Conservation (phyloP, 2,113 vertebrate genomes). For the Oncorhynchus kisutch region DNA sequence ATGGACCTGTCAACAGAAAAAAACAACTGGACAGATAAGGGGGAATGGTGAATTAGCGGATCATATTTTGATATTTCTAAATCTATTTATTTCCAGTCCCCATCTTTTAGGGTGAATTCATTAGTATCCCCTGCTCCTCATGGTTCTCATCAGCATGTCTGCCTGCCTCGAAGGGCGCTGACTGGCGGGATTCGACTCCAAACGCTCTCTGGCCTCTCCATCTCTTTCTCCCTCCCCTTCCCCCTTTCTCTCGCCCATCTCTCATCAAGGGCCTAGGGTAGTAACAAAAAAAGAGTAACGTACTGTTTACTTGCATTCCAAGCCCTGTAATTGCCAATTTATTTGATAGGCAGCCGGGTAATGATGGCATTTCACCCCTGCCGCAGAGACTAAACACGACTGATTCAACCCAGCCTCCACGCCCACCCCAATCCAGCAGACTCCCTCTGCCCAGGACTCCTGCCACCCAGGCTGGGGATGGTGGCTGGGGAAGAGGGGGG, state of each 20-base stretch:
- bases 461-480: constrained; percentile 69
- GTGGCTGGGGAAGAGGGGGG: constrained; percentile 36
- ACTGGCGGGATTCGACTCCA: constrained; percentile 76
- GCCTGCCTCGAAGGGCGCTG: constrained; percentile 69
- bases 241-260: constrained; percentile 75
- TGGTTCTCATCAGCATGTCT: constrained; percentile 79
- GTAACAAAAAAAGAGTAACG: constrained; percentile 74
- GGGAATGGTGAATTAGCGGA: constrained; percentile 72
- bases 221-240: constrained; percentile 70
- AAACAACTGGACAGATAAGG: constrained; percentile 30
- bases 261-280: constrained; percentile 78
- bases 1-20: not conserved
- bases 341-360: constrained; percentile 99
- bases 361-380: constrained; percentile 98
- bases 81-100: constrained; percentile 43
- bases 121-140: constrained; percentile 76
- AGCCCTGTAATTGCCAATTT: constrained; percentile 99
- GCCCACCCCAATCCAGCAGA: constrained; percentile 78
- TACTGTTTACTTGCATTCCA: constrained; percentile 96
- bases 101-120: constrained; percentile 68
- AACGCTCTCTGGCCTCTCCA: constrained; percentile 74
- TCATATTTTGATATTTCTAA: constrained; percentile 48
- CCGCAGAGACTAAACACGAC: constrained; percentile 93
- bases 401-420: constrained; percentile 83
- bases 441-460: constrained; percentile 84